Evolutionary conservation across 2,797 vertebrate genomes (phyloP).

Genomic region (Paguma larvata): DNA sequence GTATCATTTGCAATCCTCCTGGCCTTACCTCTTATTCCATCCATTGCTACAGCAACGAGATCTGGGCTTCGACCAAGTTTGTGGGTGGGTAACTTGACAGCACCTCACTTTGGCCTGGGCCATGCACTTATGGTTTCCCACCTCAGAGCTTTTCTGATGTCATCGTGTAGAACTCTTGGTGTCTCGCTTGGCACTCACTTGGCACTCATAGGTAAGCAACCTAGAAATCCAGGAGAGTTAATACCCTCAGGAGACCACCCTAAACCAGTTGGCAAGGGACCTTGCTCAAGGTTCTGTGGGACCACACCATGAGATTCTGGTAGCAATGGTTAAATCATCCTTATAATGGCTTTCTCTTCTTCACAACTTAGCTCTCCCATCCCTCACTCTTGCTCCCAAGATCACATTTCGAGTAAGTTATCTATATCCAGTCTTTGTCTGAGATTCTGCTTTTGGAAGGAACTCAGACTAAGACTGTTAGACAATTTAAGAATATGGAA

Average conservation of each 20-base stretch:
- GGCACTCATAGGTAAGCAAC: neutral
- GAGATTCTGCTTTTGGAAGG: neutral
- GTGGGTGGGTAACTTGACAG: neutral
- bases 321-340: neutral
- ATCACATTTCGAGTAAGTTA: neutral
- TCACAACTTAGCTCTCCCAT: neutral
- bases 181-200: neutral
- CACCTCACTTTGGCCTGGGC: neutral
- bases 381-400: neutral
- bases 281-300: neutral
- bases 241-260: neutral
- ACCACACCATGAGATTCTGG: neutral
- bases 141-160: neutral
- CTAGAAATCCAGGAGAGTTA: neutral
- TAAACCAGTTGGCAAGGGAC: neutral
- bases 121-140: neutral
- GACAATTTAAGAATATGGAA: neutral
- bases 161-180: neutral
- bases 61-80: neutral
- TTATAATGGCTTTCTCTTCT: neutral
- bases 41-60: no score
- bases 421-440: neutral
- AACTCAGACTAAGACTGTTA: neutral
- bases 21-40: neutral
- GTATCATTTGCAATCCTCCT: neutral